Base-by-base conservation (phyloP, 2,888 invertebrate genomes). In the Furcula furcula region DNA sequence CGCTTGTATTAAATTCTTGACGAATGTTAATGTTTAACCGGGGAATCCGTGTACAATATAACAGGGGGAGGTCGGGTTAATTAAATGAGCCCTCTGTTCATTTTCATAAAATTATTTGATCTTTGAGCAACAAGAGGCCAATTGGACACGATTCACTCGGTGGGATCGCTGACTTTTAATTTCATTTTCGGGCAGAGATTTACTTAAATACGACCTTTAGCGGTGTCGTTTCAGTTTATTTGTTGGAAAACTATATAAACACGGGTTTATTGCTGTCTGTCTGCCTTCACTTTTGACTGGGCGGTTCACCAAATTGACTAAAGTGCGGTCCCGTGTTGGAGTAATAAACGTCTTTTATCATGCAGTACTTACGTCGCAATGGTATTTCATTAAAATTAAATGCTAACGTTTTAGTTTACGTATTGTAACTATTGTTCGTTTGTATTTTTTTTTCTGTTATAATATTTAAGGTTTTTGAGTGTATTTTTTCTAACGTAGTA, bases 81-180 rank as follows among this genome's bases (percentile, higher is more conserved):
- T 86, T 87, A 85, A 88, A 87, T 82, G 81, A 76, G 72, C 74
- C 64, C 63, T 59, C 78, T 78, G 76, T 83, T 81, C 76, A 83
- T 83, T 88, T 86, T 84, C 81, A 74, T 80, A 78, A 79, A 86
- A 87, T 86, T 83, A 85, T 86, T 86, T 82, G 85, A 84, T 82
- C 76, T 79, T 72, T 57, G 69, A 60, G 70, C 72, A 70, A 72
- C 71, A 64, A 67, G 61, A 72, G 66, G 57, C 72, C 69, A 68
- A 78, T 75, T 74, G 68, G 56, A 60, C 53, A 67, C 76, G 61
- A 79, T 79, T 77, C 78, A 69, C 76, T 73, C 64, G 54, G 61
- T 50, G 57, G 69, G 65, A 77, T 74, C 57, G 57, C 66, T 54
- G 67, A 69, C 63, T 78, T 79, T 76, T 73, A 63, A 74, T 78